Base-by-base conservation (phyloP, 2,113 vertebrate species). In the Vicugna pacos region DNA sequence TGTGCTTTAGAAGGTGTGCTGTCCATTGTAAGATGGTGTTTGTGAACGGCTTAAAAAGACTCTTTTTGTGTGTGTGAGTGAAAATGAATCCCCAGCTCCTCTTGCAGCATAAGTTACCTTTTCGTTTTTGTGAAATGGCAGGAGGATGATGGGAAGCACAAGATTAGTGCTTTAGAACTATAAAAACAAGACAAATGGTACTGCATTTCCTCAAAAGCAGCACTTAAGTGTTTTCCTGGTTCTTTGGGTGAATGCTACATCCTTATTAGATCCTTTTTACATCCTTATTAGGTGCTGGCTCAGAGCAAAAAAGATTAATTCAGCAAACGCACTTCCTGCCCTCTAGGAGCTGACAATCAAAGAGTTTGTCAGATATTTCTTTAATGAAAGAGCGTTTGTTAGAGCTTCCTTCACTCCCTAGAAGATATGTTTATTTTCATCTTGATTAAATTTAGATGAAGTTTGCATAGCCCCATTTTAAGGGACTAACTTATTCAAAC, bases 371-470 rank as follows among this genome's bases (percentile, higher is more conserved):
- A 91, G 67, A 32, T 94, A 52, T 60, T 70, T 73, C 84, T 72
- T 62, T 95, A 64, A 70, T 54, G 48, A 89, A 95, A 72, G 26
- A 90, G 83, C 52, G 91, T 89, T 75, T 97, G 28, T 89, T 96
- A 89, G 75, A 70, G 38, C 62, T 93, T 96, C 32, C 82, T 94
- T 93, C 86, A 92, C 56, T 70, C 69, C 93, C 92, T 94, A 56
- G 35, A 96, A 97, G 69, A 79, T 82, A 84, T 73, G 28, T 85
- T 87, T 97, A 54, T 80, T 96, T 97, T 95, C 79, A 64, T 85
- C 60, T 48, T 97, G 56, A 84, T 94, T 96, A 90, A 83, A 88
- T 92, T 81, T 96, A 92, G 82, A 67, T 92, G 77, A 88, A 69
- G 42, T 48, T 77, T 85, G 16, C 28, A 79, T 95, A 91, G 26